Percentiles rank a stretch among this genome's conserved stretches.
These are phyloP conservation scores for Urophycis tenuis DNA, from an alignment of 2,797 vertebrate genomes.

Conservation along the genomic window DNA sequence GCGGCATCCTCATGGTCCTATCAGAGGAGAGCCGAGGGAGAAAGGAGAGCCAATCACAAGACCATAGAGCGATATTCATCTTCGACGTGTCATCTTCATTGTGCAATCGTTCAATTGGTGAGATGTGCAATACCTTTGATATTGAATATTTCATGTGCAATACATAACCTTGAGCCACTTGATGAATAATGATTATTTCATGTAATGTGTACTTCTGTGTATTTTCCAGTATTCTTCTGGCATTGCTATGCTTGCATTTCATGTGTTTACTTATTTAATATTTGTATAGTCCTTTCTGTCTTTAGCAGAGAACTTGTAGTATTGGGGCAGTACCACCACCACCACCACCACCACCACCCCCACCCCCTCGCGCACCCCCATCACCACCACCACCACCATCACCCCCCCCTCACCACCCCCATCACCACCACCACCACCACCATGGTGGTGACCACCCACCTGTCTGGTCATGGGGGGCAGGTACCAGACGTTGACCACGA, in stretches of 20 bases:
- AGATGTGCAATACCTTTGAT: no score
- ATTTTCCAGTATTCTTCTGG: neutral
- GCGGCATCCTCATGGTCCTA: conserved; percentile 87
- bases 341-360: neutral
- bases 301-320: neutral
- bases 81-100: neutral
- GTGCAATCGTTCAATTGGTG: neutral
- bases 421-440: neutral
- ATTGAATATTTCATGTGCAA: neutral
- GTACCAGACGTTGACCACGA: conserved; percentile 95
- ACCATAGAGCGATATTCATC: neutral
- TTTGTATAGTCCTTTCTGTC: neutral
- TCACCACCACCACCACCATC: no score
- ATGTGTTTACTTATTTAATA: neutral
- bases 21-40: conserved; percentile 8
- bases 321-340: neutral
- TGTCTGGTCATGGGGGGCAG: conserved; percentile 84
- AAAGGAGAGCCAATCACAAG: neutral
- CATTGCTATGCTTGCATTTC: neutral
- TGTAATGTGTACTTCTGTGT: neutral
- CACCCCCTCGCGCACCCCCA: neutral
- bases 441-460: conserved; percentile 73
- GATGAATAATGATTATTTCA: neutral
- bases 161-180: neutral
- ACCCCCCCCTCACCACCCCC: neutral